phyloP scores from a whole-genome alignment of 2,888 invertebrate species.

The Steinernema carpocapsae region DNA sequence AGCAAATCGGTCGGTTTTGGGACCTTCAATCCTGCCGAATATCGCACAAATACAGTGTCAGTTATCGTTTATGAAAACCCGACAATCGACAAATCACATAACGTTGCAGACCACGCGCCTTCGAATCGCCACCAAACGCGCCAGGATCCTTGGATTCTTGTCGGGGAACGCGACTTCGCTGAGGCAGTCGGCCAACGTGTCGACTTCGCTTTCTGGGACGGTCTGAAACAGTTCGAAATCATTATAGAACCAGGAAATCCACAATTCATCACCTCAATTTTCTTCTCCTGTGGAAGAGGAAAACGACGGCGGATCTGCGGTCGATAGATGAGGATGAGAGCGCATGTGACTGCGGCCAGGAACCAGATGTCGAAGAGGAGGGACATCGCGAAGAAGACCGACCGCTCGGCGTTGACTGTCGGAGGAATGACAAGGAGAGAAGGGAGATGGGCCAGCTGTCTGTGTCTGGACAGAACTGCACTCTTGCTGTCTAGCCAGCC shows the following conservation, averaged over 20 bases:
- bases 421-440: not conserved
- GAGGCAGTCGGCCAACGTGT: not conserved
- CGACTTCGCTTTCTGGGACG: not conserved
- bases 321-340: not conserved
- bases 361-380: slow-evolving; percentile 13
- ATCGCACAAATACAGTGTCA: too few species aligned
- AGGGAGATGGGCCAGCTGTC: too few species aligned
- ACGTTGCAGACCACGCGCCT: not conserved
- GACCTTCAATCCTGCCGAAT: too few species aligned
- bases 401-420: too few species aligned
- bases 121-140: not conserved
- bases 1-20: too few species aligned
- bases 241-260: too few species aligned
- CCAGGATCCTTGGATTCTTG: not conserved
- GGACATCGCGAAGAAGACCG: too few species aligned
- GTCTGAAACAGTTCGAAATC: too few species aligned
- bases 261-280: too few species aligned
- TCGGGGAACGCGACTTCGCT: slow-evolving; percentile 9
- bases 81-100: not conserved
- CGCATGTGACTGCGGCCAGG: not conserved
- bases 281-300: not conserved
- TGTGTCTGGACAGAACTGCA: too few species aligned
- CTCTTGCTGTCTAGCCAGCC: too few species aligned
- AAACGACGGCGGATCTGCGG: not conserved
- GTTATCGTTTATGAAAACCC: too few species aligned